Evolutionary conservation across 2,113 vertebrate genomes (phyloP).

Genomic region (Irena cyanogastra): DNA sequence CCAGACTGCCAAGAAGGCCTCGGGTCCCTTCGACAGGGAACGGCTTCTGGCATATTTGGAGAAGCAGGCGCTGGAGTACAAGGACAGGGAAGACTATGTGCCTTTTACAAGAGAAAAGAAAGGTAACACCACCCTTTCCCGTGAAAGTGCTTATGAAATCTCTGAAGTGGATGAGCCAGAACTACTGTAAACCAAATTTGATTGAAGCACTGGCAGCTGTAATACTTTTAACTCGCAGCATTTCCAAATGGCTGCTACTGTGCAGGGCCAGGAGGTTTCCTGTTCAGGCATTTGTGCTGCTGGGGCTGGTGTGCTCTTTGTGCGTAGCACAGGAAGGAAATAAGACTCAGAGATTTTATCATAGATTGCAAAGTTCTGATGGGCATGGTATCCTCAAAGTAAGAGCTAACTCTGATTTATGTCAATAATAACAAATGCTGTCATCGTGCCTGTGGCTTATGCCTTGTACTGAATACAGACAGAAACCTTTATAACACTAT

Average conservation of each 20-base stretch:
- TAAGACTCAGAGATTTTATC: neutral
- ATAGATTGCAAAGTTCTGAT: neutral
- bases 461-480: neutral
- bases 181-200: neutral
- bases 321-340: slow-evolving; percentile 1
- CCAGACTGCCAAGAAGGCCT: slow-evolving; percentile 84
- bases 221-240: rapidly evolving
- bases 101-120: slow-evolving; percentile 94
- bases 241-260: neutral
- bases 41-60: slow-evolving; percentile 87
- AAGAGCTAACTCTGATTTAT: neutral
- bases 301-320: neutral
- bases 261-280: neutral
- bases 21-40: slow-evolving; percentile 84
- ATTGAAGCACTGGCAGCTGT: neutral
- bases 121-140: slow-evolving; percentile 67
- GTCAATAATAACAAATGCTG: neutral
- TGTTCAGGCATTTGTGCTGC: neutral
- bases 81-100: slow-evolving; percentile 90
- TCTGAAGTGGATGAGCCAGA: neutral
- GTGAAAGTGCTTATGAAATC: neutral
- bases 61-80: slow-evolving; percentile 91
- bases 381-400: neutral
- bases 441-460: neutral
- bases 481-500: neutral